Base-by-base conservation (phyloP, 2,888 invertebrate genomes). In the Diloba caeruleocephala region DNA sequence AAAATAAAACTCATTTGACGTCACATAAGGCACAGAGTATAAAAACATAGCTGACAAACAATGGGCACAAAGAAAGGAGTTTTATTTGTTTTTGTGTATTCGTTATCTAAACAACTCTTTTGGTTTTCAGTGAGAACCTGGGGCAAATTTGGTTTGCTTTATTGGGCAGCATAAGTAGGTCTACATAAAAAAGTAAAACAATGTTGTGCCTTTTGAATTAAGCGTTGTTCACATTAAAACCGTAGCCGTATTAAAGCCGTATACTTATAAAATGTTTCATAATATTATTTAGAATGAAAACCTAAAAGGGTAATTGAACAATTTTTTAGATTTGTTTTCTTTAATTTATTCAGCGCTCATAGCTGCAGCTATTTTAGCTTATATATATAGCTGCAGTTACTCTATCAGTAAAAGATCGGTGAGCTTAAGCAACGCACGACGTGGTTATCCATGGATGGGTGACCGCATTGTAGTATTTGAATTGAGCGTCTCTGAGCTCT, bases 21-120 rank as follows among this genome's bases (percentile, higher is more conserved):
- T 51, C 36, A 55, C 52, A 60, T 44, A 44, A 52, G 66, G 56
- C 64, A n/a, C 62, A 57, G 64, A 56, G 57, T 38, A 49, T 52
- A 56, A 60, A 67, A 54, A 70, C 59, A 73, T 66, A 45, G 70
- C 66, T 28, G 62, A 60, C 55, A 57, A 58, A 76, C 67, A 74
- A 72, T 61, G 62, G 44, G 44, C 46, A 74, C 71, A 76, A 72
- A 67, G 66, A 67, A 76, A 63, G 43, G 62, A 63, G 65, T 74
- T 78, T 76, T 77, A 73, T 79, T 78, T 79, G 71, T 78, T 78
- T 78, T 74, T 80, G 72, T 76, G 68, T 73, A 78, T 79, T 79
- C 68, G 74, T 81, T 82, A 78, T 79, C 74, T 79, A 77, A 81
- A 74, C 71, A 73, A 52, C 68, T 73, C 73, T 79, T 82, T 81